Evolutionary conservation across 2,113 vertebrate species (phyloP), one percentile per base, ranked within the genome.

Genomic region (Cynocephalus volans): DNA sequence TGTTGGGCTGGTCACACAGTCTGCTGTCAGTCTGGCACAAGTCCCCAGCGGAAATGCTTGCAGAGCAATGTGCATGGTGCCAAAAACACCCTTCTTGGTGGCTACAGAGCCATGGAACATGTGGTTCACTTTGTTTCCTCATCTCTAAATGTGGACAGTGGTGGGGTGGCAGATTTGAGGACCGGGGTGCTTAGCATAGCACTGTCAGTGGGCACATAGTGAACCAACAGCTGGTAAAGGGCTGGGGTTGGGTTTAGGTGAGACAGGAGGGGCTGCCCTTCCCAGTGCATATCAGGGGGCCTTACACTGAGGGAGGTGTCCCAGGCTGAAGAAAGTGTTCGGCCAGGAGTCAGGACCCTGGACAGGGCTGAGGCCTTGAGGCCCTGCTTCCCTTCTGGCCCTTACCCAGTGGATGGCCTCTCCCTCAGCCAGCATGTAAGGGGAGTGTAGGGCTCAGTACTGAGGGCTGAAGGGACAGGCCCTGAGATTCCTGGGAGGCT

Each of bases 271-370:
- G 23, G 15, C 41, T 4, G 7, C 15, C 6, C 17, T 96, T 70
- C 26, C 56, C n/a, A 76, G 9, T 64, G 76, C 6, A 19, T 18
- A 50, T 67, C 92, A 69, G n/a, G 58, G 56, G 58, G 26, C 4
- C 21, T 58, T 79, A 26, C 26, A 81, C 48, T 8, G 48, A 31
- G 13, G 6, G 6, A 50, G 33, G 7, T 33, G 48, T 19, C 52
- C 4, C 3, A 7, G 50, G 26, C 69, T 0, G 23, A 56, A 73
- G 48, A 69, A 79, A 91, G 75, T 54, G 50, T 70, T 93, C 3
- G 64, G 60, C 64, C 52, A 62, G 72, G 56, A 96, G 96, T 98
- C 98, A 98, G 98, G 97, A 98, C 98, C 98, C 97, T 98, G 98
- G 98, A 98, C 97, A 98, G 98, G 84, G 98, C 96, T 3, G 14